Conservation (phyloP, 2,888 invertebrate species). For the Pristionchus exspectatus region DNA sequence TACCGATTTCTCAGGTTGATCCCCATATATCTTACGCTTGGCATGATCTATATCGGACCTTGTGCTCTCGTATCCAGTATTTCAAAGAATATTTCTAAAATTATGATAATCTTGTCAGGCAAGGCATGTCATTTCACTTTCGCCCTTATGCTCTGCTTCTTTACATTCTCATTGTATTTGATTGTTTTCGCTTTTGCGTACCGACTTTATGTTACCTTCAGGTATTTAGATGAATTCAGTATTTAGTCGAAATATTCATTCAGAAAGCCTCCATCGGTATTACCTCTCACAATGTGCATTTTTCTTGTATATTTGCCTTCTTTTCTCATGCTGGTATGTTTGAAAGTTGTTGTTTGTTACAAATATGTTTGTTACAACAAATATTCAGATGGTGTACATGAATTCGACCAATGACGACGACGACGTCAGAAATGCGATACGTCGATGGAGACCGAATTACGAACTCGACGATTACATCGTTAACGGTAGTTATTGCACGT, state of each 20-base stretch:
- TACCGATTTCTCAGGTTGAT: background rate
- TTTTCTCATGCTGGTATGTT: background rate
- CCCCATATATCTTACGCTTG: background rate
- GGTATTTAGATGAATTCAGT: too few species aligned
- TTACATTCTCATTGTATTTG: background rate
- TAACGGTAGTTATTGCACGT: too few species aligned
- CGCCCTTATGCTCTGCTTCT: background rate
- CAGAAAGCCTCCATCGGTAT: background rate
- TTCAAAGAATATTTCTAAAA: background rate
- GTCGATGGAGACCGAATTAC: background rate
- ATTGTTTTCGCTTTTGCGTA: background rate
- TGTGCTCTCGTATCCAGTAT: background rate
- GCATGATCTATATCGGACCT: background rate
- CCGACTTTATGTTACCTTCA: background rate
- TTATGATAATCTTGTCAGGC: background rate
- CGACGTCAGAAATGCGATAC: background rate
- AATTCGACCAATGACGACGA: background rate
- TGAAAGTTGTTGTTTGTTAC: background rate
- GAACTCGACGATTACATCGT: background rate
- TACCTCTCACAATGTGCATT: background rate
- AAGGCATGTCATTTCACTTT: background rate
- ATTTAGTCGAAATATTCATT: too few species aligned
- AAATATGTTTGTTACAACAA: background rate
- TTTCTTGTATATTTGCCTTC: background rate
- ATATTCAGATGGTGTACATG: background rate